Conservation (phyloP, 2,113 vertebrate species). For the Macrotis lagotis region DNA sequence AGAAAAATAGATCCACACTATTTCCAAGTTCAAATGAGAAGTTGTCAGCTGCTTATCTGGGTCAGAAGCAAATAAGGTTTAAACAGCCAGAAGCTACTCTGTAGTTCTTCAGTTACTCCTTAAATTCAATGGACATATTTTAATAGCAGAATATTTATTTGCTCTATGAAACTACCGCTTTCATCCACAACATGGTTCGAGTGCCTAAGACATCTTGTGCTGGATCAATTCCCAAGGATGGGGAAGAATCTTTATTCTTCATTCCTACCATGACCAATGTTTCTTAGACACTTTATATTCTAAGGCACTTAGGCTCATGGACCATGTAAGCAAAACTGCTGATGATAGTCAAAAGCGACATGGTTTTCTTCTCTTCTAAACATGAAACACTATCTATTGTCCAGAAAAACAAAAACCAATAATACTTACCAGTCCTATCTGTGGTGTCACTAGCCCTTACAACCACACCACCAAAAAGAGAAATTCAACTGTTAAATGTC, state of each 20-base stretch:
- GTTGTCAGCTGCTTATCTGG: background rate
- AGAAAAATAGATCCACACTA: background rate
- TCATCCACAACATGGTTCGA: background rate
- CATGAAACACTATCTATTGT: conserved; percentile 44
- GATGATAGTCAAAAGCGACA: conserved; percentile 34
- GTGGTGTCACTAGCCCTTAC: background rate
- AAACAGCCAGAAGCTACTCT: background rate
- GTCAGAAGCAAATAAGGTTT: background rate
- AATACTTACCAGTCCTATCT: conserved; percentile 11
- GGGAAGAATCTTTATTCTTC: background rate
- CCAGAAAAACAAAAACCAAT: conserved; percentile 23
- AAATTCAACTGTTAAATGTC: conserved; percentile 18
- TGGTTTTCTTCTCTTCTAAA: conserved; percentile 45
- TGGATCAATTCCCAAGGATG: background rate
- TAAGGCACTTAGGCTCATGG: conserved; percentile 53
- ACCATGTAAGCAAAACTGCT: too few species aligned
- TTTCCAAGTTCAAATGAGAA: background rate
- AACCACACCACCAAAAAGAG: background rate
- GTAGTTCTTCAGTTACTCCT: background rate
- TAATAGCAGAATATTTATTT: background rate
- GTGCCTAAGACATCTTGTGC: background rate
- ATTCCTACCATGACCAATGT: background rate
- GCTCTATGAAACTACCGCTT: background rate
- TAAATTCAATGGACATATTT: background rate
- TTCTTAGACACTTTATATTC: conserved; percentile 26